Conservation (phyloP, 2,888 invertebrate genomes). For the Lathronympha strigana region DNA sequence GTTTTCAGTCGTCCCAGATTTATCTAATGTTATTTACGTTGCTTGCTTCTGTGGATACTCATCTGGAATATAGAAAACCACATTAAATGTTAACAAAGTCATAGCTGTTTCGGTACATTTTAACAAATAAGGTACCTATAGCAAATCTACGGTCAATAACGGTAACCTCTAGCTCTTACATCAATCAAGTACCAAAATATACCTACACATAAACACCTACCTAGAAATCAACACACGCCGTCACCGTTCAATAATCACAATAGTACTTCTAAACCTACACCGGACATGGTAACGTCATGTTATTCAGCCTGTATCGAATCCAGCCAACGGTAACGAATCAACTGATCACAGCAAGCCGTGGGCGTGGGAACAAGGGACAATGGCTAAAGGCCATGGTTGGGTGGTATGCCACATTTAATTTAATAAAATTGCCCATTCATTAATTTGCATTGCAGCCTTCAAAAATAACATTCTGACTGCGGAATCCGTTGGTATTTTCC, state of each 20-base stretch:
- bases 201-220: background rate
- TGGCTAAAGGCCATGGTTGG: constrained; percentile 18
- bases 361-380: constrained; percentile 25
- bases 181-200: background rate
- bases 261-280: constrained; percentile 4
- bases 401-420: constrained; percentile 1
- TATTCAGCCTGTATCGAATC: constrained; percentile 24
- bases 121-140: too few relatives aligned
- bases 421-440: background rate
- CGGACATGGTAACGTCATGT: constrained; percentile 19
- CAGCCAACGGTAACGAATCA: constrained; percentile 25
- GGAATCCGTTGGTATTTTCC: too few relatives aligned
- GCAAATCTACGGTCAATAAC: too few relatives aligned
- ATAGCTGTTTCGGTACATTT: too few relatives aligned
- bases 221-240: background rate
- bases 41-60: too few relatives aligned
- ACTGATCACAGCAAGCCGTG: constrained; percentile 20
- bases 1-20: too few relatives aligned
- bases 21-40: too few relatives aligned
- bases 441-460: background rate
- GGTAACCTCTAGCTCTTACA: too few relatives aligned
- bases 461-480: too few relatives aligned
- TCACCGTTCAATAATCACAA: constrained; percentile 17
- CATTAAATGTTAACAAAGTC: too few relatives aligned
- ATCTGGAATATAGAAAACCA: too few relatives aligned